Evolutionary conservation across 2,888 invertebrate genomes (phyloP).

Genomic region (Cheilosia scutellata): DNA sequence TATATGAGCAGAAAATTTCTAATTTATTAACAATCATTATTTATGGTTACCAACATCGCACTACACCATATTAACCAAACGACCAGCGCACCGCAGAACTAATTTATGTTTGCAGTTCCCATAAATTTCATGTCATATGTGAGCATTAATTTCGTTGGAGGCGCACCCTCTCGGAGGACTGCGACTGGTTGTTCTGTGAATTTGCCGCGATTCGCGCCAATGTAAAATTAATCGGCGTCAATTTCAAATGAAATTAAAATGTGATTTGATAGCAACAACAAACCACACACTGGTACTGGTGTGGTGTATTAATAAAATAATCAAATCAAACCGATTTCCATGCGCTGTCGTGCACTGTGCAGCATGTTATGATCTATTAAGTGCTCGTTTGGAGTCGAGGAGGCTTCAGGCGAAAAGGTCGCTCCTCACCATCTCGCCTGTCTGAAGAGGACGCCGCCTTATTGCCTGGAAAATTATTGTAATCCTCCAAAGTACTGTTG

Average conservation of each 20-base stretch:
- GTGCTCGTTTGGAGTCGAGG: background rate
- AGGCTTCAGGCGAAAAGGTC: constrained; percentile 39
- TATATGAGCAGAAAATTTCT: constrained; percentile 12
- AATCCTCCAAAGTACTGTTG: constrained; percentile 63
- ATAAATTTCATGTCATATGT: constrained; percentile 58
- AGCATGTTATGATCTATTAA: constrained; percentile 30
- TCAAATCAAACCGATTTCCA: constrained; percentile 64
- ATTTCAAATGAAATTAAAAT: constrained; percentile 70
- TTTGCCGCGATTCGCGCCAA: constrained; percentile 44
- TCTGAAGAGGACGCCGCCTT: constrained; percentile 12
- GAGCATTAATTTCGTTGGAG: constrained; percentile 50
- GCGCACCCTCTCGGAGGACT: constrained; percentile 54
- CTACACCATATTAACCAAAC: constrained; percentile 36
- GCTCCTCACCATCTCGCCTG: background rate
- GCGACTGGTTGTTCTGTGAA: constrained; percentile 10
- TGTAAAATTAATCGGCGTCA: constrained; percentile 66
- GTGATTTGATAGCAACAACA: constrained; percentile 61
- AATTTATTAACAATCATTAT: constrained; percentile 61
- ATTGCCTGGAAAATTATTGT: constrained; percentile 67
- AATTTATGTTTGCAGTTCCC: constrained; percentile 62
- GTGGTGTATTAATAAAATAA: constrained; percentile 44
- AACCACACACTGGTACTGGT: background rate
- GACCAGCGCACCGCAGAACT: constrained; percentile 18
- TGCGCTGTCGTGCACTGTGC: constrained; percentile 17
- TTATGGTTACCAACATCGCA: constrained; percentile 48